Base-by-base conservation (phyloP, 2,113 vertebrate genomes). In the Phalacrocorax carbo region DNA sequence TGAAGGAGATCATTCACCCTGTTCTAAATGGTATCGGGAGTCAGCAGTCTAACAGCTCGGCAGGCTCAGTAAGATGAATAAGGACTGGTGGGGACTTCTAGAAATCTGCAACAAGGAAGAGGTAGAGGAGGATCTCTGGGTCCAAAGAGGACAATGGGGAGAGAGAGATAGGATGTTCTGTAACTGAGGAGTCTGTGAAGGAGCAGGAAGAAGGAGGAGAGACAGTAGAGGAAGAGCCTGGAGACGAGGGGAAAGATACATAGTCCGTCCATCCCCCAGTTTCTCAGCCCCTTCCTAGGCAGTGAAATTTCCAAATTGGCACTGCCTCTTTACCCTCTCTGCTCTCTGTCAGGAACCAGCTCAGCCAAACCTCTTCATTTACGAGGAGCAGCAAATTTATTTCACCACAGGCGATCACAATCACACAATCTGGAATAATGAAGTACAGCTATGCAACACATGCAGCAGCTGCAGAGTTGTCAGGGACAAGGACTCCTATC, bases 231-330 rank as follows among this genome's bases (percentile, higher is more conserved):
- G 42, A 25, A 46, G 5, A 68, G 5, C 9, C 23, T 75, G 66
- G 61, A 79, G 34, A 54, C 36, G 26, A 38, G 6, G 13, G 18
- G 8, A 44, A n/a, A 51, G 25, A 76, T 17, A 23, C 13, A 20
- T 3, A 40, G 9, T 16, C 21, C 1, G 0, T 55, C 25, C 11
- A 8, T 19, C 14, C 7, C 30, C 46, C 51, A 64, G 1, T 7
- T 64, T 36, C 57, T 71, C 70, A 75, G 66, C 15, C 19, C 27
- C 25, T 79, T 55, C 52, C 22, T 13, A 22, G 1, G 5, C 57
- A 69, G 13, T 14, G 30, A 29, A 8, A 65, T 80, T 60, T 60
- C 79, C 79, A 68, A 68, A 71, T 6, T 40, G 46, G 26, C 27
- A 40, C 25, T 46, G 61, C 36, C 7, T 46, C 10, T 79, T 71